Evolutionary conservation across 2,797 vertebrate species (phyloP).

Genomic region (Thamnophis elegans): DNA sequence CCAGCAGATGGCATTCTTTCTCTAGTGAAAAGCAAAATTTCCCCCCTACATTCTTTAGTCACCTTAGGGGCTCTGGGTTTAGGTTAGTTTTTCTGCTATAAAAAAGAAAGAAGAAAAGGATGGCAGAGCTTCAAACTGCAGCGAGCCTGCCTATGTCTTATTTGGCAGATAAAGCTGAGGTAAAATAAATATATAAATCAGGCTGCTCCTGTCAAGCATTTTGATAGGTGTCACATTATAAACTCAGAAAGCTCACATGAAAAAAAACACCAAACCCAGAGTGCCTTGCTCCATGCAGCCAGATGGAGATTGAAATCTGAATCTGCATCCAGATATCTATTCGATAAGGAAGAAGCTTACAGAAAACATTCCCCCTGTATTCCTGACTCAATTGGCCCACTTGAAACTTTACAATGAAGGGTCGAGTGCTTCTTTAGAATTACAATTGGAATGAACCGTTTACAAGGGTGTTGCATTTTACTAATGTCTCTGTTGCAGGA

Average conservation of each 20-base stretch:
- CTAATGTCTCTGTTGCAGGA: neutral
- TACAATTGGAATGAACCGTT: neutral
- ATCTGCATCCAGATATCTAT: neutral
- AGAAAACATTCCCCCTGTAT: neutral
- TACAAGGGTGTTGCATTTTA: neutral
- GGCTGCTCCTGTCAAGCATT: constrained; percentile 34
- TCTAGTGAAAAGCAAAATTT: constrained; percentile 18
- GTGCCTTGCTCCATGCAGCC: neutral
- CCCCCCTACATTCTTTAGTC: neutral
- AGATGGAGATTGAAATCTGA: neutral
- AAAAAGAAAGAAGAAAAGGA: constrained; percentile 32
- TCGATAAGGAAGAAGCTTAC: neutral
- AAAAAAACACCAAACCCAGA: neutral
- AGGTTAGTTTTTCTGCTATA: constrained; percentile 25
- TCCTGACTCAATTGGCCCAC: neutral
- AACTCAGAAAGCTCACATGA: constrained; percentile 12
- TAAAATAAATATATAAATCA: constrained; percentile 30
- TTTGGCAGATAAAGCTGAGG: constrained; percentile 33
- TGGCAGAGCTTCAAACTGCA: neutral
- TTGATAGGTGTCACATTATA: constrained; percentile 49
- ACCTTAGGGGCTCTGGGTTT: neutral
- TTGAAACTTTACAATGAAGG: neutral
- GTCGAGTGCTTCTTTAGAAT: neutral
- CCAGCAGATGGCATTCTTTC: constrained; percentile 71
- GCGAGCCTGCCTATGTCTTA: constrained; percentile 28